Evolutionary conservation across 2,888 invertebrate genomes (phyloP), one percentile per base, ranked within the genome.

Genomic region (Sylvicola cinctus): DNA sequence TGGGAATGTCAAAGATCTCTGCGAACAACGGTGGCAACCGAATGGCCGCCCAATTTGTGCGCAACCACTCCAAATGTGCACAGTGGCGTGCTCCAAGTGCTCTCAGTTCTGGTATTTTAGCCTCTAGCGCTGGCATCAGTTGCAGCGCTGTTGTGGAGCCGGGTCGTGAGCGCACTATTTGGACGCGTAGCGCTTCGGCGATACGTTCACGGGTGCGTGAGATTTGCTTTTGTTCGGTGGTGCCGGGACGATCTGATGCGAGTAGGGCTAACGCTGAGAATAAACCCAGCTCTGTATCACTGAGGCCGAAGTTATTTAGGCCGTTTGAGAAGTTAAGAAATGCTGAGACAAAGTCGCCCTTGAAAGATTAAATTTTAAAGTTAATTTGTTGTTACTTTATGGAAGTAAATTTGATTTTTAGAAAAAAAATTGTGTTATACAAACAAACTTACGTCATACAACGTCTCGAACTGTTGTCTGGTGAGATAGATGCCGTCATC

Each of bases 1-100:
- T 83, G 44, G 88, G 85, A 60, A 95, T 90, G 69, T 95, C 93
- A 61, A 90, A 95, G 47, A 93, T 88, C 61, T 95, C 95, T 25
- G 91, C 80, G 61, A 90, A 95, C 36, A 95, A 70, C 3, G 91
- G 88, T 31, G 93, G 93, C 46, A 93, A 67, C 40, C 78, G 67
- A 38, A 84, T 66, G 47, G 74, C 73, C 38, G 71, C 70, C 90
- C 90, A 91, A 60, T 81, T 75, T 47, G 75, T 68, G 44, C 91
- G 72, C 61, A 85, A 88, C 90, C 90, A 95, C 53, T 76, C 73
- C 48, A 93, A 65, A 48, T 84, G 74, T 43, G 77, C 73, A 44
- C 74, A 70, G 60, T 93, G 91, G 43, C 80, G 76, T 30, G 66
- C 65, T 23, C 91, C 87, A 35, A 95, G 66, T 23, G 73, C 68